Evolutionary conservation across 1,140 invertebrate genomes (phyloP), one percentile per base, ranked within the genome.

Genomic region (Eumaeus atala): DNA sequence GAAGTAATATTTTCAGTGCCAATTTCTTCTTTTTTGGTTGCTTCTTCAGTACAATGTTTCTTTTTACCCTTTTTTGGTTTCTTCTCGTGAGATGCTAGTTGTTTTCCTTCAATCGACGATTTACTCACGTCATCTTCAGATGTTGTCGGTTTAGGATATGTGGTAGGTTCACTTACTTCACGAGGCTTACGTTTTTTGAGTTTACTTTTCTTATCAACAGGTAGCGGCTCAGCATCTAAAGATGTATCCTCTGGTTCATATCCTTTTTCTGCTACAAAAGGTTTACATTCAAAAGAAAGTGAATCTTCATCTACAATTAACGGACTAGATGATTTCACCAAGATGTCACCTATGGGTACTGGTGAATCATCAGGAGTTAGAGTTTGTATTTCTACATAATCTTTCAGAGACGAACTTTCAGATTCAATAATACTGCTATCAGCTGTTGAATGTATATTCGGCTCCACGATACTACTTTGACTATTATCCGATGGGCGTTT

Each of bases 221-320:
- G 51, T 37, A 70, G 59, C 34, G 58, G 34, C 34, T 68, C 56
- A 51, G 56, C 62, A 16, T 74, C 84, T 56, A 87, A 67, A 17
- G 80, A 76, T 28, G 84, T 58, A 64, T 86, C 81, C 68, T 85
- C 84, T 18, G 81, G 67, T 69, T 88, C 87, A 60, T 87, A 87
- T 33, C 80, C 84, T 61, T 64, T 66, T 57, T 84, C 80, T 65
- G 77, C 72, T 44, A 58, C 71, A 62, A 60, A 70, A 67, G 48
- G 51, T 76, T 61, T 91, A n/a, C 67, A 67, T 53, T 72, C 74
- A 37, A 70, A 56, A 35, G 72, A 56, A 14, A 64, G 62, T 7
- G 64, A 66, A 44, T 70, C 67, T n/a, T 48, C 40, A 56, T 66
- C 60, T 37, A 37, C 17, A 56, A 50, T 56, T 28, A 54, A 11